Evolutionary conservation across 2,113 vertebrate species (phyloP).

Genomic region (Smithornis capensis): DNA sequence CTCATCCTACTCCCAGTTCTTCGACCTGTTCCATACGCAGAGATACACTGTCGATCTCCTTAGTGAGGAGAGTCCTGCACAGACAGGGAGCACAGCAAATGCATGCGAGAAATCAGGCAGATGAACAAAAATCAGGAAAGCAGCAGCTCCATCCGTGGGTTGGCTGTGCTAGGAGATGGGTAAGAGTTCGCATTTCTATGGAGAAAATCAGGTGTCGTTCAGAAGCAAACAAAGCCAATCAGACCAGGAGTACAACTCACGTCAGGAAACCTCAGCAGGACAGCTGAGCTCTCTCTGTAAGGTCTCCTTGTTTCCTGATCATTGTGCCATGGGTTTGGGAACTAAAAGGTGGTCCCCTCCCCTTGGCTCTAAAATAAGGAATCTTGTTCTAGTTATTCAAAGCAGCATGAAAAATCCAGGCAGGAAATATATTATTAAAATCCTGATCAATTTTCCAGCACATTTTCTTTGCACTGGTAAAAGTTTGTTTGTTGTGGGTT

Average conservation of each 20-base stretch:
- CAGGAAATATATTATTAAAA: not conserved
- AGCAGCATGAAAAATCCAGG: not conserved
- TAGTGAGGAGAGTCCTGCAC: constrained; percentile 91
- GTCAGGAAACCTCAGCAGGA: constrained; percentile 37
- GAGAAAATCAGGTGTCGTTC: constrained; percentile 33
- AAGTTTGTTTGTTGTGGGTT: not conserved
- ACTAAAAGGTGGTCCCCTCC: not conserved
- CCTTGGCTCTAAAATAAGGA: not conserved
- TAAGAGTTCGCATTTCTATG: constrained; percentile 29
- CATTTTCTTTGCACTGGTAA: not conserved
- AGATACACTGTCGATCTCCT: constrained; percentile 98
- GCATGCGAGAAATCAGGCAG: constrained; percentile 81
- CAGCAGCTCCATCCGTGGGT: constrained; percentile 55
- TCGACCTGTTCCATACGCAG: constrained; percentile 99
- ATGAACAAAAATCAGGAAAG: constrained; percentile 69
- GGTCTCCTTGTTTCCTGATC: not conserved
- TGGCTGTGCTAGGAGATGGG: constrained; percentile 6
- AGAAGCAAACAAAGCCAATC: constrained; percentile 54
- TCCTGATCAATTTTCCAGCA: not conserved
- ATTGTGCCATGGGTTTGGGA: not conserved
- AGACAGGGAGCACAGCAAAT: constrained; percentile 82
- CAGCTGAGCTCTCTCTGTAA: constrained; percentile 36
- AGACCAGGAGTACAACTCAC: constrained; percentile 15
- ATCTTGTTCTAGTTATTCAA: not conserved
- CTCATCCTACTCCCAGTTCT: constrained; percentile 98